Conservation (phyloP, 2,888 invertebrate genomes). For the Papilio protenor region DNA sequence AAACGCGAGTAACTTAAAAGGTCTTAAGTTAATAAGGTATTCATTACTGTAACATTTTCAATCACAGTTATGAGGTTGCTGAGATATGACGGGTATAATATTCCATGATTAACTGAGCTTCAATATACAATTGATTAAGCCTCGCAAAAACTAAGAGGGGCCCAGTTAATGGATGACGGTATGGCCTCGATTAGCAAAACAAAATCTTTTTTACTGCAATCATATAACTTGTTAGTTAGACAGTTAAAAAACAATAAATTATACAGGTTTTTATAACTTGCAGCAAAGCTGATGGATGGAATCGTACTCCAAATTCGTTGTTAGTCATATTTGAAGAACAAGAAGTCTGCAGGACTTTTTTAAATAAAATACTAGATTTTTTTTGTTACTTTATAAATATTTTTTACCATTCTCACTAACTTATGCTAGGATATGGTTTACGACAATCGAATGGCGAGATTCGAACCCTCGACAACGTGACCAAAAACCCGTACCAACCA, state of each 20-base stretch:
- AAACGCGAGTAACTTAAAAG: not conserved
- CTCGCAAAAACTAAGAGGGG: slow-evolving; percentile 32
- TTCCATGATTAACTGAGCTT: slow-evolving; percentile 14
- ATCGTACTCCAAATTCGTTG: not conserved
- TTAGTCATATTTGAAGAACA: not conserved
- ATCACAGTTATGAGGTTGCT: not conserved
- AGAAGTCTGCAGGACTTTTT: no score
- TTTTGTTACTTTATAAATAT: no score
- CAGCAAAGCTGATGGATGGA: not conserved
- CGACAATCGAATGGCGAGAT: no score
- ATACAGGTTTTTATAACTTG: not conserved
- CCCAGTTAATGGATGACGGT: slow-evolving; percentile 30
- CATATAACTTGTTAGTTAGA: slow-evolving; percentile 14
- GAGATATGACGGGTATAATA: slow-evolving; percentile 12
- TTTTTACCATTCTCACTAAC: no score
- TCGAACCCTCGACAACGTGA: no score
- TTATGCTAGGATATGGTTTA: no score
- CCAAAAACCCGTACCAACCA: no score
- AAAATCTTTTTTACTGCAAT: slow-evolving; percentile 31
- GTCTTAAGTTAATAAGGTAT: not conserved
- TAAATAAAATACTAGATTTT: no score
- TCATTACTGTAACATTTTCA: not conserved
- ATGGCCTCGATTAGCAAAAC: slow-evolving; percentile 21
- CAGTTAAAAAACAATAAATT: slow-evolving; percentile 17
- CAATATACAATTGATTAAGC: slow-evolving; percentile 30